These are phyloP conservation scores for Gallinago undulata DNA, from an alignment of 2,113 vertebrate species.

Conservation along the genomic window DNA sequence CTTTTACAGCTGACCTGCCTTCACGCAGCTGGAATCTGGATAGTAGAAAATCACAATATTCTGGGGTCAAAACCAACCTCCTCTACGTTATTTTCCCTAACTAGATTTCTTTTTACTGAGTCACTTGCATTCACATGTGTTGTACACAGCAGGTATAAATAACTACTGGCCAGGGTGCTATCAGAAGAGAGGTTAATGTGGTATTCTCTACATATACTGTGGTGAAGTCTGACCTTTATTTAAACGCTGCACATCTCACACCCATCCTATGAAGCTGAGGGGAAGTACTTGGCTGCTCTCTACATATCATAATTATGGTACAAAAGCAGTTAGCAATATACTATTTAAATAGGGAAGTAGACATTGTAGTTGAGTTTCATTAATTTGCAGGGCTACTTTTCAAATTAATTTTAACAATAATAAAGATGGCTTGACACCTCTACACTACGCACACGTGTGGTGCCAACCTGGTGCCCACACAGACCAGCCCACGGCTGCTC, in stretches of 20 bases:
- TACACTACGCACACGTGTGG: fast-evolving
- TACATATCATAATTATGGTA: not conserved
- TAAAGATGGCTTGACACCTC: not conserved
- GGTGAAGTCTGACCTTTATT: not conserved
- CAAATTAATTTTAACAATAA: not conserved
- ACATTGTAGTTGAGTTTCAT: not conserved
- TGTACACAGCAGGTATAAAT: not conserved
- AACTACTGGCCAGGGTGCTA: not conserved
- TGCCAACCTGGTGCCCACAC: not conserved
- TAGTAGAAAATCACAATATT: not conserved
- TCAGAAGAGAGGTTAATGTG: not conserved
- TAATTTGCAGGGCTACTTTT: not conserved
- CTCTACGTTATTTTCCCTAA: not conserved
- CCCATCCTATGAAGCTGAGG: not conserved
- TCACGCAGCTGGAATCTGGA: not conserved
- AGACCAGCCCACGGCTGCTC: not conserved
- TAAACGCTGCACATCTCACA: not conserved
- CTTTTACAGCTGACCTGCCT: not conserved
- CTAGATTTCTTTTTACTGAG: not conserved
- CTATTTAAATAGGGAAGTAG: slow-evolving; percentile 9
- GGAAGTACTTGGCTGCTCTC: not conserved
- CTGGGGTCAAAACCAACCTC: not conserved
- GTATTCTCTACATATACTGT: not conserved
- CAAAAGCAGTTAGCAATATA: not conserved
- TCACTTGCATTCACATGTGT: not conserved